Conservation (phyloP, 2,113 vertebrate species). For the Cettia cetti region DNA sequence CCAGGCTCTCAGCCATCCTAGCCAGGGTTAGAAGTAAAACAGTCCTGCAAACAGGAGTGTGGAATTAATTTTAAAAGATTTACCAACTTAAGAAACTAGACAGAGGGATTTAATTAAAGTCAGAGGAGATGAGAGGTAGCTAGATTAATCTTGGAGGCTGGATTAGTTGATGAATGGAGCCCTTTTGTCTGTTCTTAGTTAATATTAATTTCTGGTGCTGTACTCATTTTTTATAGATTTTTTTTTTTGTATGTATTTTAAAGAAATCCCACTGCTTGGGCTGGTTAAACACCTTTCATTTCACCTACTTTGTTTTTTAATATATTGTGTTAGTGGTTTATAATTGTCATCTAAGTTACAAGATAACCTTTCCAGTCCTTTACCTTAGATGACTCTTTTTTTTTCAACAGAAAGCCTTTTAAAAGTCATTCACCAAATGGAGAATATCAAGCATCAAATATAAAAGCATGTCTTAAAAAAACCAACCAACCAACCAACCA, state of each 20-base stretch:
- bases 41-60: not conserved
- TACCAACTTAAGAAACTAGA: constrained; percentile 14
- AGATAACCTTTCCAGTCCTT: not conserved
- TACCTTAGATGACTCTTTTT: not conserved
- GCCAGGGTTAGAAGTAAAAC: not conserved
- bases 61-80: constrained; percentile 11
- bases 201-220: constrained; percentile 17
- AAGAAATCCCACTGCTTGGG: not conserved
- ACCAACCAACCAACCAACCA: not conserved
- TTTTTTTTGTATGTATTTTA: not conserved
- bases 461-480: not conserved
- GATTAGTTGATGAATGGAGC: constrained; percentile 6
- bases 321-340: not conserved
- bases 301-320: not conserved
- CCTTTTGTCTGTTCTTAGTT: not conserved
- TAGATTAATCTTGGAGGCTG: constrained; percentile 19
- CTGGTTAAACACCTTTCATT: not conserved
- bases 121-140: not conserved
- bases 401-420: not conserved
- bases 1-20: not conserved
- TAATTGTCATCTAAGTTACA: not conserved
- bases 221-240: not conserved
- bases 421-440: not conserved
- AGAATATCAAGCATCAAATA: not conserved
- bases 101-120: constrained; percentile 42